These are phyloP conservation scores for Lasioglossum malachurum DNA, from an alignment of 2,888 invertebrate species.

Conservation along the genomic window DNA sequence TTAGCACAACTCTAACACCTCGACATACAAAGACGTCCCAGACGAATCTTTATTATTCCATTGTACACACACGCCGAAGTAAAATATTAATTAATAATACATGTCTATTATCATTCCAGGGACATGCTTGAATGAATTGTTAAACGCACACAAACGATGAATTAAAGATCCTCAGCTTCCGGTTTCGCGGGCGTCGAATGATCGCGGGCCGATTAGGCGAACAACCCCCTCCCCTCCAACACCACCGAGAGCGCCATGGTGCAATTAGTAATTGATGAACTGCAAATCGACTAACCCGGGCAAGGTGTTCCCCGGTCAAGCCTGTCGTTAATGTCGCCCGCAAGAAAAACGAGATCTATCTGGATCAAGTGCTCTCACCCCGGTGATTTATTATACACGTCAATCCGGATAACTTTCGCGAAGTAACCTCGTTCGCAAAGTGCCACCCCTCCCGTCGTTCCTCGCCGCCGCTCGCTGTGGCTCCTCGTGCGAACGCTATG, in stretches of 20 bases:
- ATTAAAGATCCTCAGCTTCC: not conserved
- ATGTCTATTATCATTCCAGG: no score
- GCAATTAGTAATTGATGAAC: conserved; percentile 62
- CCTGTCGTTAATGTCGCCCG: conserved; percentile 53
- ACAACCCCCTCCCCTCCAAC: not conserved
- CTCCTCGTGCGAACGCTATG: not conserved
- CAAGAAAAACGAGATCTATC: conserved; percentile 58
- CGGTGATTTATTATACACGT: conserved; percentile 66
- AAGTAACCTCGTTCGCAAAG: conserved; percentile 60
- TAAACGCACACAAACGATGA: no score
- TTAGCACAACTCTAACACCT: no score
- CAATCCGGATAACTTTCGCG: conserved; percentile 57
- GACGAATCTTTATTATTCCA: no score
- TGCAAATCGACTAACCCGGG: conserved; percentile 46
- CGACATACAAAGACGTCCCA: no score
- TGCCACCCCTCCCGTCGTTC: conserved; percentile 20
- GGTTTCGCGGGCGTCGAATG: not conserved
- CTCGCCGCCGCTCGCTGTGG: not conserved
- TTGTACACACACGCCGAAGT: no score
- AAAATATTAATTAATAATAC: no score
- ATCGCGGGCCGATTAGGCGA: conserved; percentile 21
- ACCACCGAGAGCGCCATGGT: not conserved
- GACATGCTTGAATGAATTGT: no score
- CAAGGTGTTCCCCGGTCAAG: conserved; percentile 52
- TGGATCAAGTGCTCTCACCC: conserved; percentile 43